Evolutionary conservation across 2,797 vertebrate species (phyloP), one percentile per base, ranked within the genome.

Genomic region (Cryptoprocta ferox): DNA sequence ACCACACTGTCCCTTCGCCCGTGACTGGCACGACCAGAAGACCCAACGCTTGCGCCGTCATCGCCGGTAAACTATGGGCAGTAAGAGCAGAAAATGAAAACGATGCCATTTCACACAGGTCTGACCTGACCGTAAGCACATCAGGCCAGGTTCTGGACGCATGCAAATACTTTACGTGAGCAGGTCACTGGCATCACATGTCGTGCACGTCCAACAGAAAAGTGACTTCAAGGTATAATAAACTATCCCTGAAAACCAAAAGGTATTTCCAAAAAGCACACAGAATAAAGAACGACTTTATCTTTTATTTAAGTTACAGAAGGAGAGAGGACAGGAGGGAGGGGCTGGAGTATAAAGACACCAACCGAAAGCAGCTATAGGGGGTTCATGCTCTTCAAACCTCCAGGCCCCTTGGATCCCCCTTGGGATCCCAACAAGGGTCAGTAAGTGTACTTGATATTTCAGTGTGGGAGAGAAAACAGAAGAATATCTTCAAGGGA

Each of bases 1-100:
- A 99, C 99, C 99, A 98, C 98, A 93, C 99, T 99, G 98, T 99
- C 99, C 97, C 99, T 99, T 98, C 98, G 98, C 97, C 99, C 99
- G 97, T 95, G 98, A 96, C 98, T 97, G 98, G 97, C 97, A 80
- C 96, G 98, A 48, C 99, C 99, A 98, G 99, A 99, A 97, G 99
- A 99, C 61, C 99, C 98, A 84, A 99, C 98, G 98, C 99, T 99
- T 97, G 98, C 97, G 45, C 98, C 98, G 98, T 99, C 99, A 95
- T 99, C 99, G 50, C 99, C 99, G 97, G 99, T 98, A 96, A 98
- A 99, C 99, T 99, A 98, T 50, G 97, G 98, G 97, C 94, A 98
- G 97, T 94, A 88, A 98, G 95, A 91, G 81, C 21, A 98, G 85
- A 97, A 66, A 92, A 97, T 96, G 86, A 98, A 84, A 97, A 84